phyloP scores from a whole-genome alignment of 2,113 vertebrate species.

The Calidris pygmaea region DNA sequence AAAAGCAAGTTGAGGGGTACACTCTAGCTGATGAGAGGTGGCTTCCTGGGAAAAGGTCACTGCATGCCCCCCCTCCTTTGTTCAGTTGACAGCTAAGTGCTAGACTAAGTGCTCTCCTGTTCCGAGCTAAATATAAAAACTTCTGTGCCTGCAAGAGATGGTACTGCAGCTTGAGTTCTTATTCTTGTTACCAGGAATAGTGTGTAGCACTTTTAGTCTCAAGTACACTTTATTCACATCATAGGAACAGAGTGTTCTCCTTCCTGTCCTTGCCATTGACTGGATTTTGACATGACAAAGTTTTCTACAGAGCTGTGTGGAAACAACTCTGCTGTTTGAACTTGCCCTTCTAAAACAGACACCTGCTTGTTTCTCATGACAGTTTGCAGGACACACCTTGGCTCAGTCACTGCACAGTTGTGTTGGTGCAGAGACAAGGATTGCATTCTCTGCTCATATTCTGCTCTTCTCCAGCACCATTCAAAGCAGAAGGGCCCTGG shows the following conservation, averaged over 20 bases:
- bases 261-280: neutral
- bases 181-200: neutral
- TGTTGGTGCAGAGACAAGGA: neutral
- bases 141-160: neutral
- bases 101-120: neutral
- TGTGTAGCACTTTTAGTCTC: neutral
- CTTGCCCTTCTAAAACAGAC: neutral
- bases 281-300: neutral
- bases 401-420: neutral
- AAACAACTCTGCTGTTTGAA: neutral
- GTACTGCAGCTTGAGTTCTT: neutral
- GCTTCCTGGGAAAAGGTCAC: neutral
- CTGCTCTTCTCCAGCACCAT: neutral
- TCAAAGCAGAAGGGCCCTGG: neutral
- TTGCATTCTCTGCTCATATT: neutral
- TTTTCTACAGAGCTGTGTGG: neutral
- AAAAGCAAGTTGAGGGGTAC: neutral
- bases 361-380: neutral
- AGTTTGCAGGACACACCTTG: neutral
- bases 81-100: neutral
- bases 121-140: neutral
- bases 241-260: neutral
- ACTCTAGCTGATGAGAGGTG: neutral
- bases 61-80: neutral
- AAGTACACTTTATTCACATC: neutral